phyloP scores from a whole-genome alignment of 53 echinoderm and acorn worm genomes.

The Echinometra lucunter region DNA sequence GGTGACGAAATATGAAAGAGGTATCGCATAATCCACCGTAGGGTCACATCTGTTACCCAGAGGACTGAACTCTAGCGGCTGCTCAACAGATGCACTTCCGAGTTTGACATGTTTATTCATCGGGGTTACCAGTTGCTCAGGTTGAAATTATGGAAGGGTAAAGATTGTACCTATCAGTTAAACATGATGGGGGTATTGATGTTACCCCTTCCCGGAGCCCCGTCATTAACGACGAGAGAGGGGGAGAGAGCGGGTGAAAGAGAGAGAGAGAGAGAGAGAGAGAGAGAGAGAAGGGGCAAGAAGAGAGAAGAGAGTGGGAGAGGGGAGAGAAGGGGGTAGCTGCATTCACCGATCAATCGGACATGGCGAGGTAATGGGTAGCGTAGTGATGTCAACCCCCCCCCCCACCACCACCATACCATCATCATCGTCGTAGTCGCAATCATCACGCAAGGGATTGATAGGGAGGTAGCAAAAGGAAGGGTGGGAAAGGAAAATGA shows the following conservation, averaged over 20 bases:
- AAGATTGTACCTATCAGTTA: background rate
- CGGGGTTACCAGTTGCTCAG: conserved; percentile 12
- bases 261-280: background rate
- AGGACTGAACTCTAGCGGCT: background rate
- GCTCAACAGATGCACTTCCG: conserved; percentile 27
- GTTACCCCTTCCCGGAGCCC: background rate
- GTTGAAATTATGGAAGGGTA: background rate
- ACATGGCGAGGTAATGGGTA: too few relatives aligned
- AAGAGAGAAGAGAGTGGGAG: background rate
- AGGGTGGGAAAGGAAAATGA: background rate
- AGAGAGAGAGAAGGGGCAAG: too few relatives aligned
- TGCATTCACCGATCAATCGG: too few relatives aligned
- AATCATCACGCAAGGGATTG: background rate
- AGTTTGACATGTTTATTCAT: conserved; percentile 54
- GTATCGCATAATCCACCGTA: background rate
- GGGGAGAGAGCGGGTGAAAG: background rate
- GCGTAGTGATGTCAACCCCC: background rate
- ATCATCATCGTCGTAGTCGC: too few relatives aligned
- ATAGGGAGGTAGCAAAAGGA: background rate
- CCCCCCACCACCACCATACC: too few relatives aligned
- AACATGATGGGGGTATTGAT: background rate
- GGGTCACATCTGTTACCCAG: conserved; percentile 38
- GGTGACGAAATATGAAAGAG: conserved; percentile 33
- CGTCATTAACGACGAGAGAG: background rate
- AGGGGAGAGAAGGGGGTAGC: background rate